Conservation (phyloP, 2,888 invertebrate genomes). For the Diachrysia chrysitis region DNA sequence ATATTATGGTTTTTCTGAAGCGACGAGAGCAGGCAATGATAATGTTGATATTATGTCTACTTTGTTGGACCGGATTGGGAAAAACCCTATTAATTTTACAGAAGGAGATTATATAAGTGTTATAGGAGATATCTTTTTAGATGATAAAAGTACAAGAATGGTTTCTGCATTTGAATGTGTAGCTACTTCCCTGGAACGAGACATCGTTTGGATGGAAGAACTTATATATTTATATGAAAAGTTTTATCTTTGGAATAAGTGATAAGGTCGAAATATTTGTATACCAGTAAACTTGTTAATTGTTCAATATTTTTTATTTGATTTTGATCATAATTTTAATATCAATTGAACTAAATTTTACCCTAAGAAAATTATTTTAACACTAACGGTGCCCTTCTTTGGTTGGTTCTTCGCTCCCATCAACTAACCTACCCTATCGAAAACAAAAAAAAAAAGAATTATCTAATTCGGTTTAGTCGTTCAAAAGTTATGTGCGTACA, state of each 20-base stretch:
- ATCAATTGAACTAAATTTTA: no score
- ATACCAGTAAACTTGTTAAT: neutral
- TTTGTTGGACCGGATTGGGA: slow-evolving; percentile 71
- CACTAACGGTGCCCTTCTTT: no score
- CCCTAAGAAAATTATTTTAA: no score
- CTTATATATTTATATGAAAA: slow-evolving; percentile 81
- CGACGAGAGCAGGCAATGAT: slow-evolving; percentile 69
- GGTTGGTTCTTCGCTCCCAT: no score
- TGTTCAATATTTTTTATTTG: neutral
- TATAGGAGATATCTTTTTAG: slow-evolving; percentile 82
- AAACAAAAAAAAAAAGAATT: no score
- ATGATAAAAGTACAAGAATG: slow-evolving; percentile 74
- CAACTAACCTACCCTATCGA: no score
- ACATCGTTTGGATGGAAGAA: slow-evolving; percentile 84
- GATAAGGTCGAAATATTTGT: slow-evolving; percentile 7
- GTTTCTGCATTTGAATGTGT: slow-evolving; percentile 78
- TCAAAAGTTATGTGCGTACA: no score
- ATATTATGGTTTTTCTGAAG: slow-evolving; percentile 65
- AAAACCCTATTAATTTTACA: slow-evolving; percentile 65
- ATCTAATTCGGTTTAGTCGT: no score
- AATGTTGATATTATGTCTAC: slow-evolving; percentile 74
- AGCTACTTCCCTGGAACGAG: slow-evolving; percentile 72
- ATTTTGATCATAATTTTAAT: neutral
- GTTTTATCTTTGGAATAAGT: slow-evolving; percentile 72
- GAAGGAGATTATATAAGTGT: slow-evolving; percentile 75